Evolutionary conservation across 2,888 invertebrate species (phyloP).

Genomic region (Eremobia ochroleuca): DNA sequence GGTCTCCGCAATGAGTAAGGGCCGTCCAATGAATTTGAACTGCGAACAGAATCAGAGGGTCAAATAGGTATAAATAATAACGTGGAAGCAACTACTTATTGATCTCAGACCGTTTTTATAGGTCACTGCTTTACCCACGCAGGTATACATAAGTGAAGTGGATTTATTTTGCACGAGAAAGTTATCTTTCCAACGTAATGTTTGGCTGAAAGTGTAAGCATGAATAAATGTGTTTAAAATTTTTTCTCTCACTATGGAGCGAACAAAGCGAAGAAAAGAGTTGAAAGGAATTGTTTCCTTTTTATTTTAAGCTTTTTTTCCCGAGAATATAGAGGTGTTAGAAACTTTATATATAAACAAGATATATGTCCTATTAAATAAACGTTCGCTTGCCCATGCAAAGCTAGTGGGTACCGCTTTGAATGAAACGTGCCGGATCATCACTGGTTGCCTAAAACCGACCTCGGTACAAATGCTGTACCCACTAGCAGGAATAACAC

Average conservation of each 20-base stretch:
- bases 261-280: neutral
- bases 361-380: neutral
- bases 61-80: conserved; percentile 56
- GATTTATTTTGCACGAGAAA: conserved; percentile 55
- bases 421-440: too few relatives aligned
- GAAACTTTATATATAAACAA: neutral
- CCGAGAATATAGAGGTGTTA: neutral
- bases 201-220: conserved; percentile 15
- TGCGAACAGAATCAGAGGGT: conserved; percentile 51
- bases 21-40: conserved; percentile 67
- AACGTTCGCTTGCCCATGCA: neutral
- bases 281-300: conserved; percentile 1
- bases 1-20: conserved; percentile 65
- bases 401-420: too few relatives aligned
- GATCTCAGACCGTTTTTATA: conserved; percentile 57
- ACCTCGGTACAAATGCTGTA: too few relatives aligned
- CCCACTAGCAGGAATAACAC: too few relatives aligned
- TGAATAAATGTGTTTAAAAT: conserved; percentile 25
- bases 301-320: neutral
- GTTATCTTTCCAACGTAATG: conserved; percentile 57
- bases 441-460: too few relatives aligned
- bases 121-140: conserved; percentile 62
- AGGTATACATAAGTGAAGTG: conserved; percentile 48
- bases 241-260: neutral
- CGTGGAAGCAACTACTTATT: conserved; percentile 47